These are phyloP conservation scores for Hepsetus odoe DNA, from an alignment of 2,113 vertebrate genomes.

Conservation along the genomic window DNA sequence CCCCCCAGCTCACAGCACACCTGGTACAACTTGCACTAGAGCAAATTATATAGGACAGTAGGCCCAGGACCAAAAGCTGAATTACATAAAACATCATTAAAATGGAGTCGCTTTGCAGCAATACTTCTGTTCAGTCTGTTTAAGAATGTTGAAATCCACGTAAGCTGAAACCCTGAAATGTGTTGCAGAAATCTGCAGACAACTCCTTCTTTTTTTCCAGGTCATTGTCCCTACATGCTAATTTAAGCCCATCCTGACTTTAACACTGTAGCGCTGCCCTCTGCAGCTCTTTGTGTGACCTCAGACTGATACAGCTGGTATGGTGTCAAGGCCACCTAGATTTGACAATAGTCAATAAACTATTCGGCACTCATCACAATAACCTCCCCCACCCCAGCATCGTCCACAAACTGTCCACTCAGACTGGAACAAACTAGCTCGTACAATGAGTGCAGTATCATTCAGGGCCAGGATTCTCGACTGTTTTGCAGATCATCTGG, in stretches of 20 bases:
- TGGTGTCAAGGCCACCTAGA: background rate
- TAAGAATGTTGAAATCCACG: background rate
- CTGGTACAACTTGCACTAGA: no score
- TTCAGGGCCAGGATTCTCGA: background rate
- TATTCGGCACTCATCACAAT: background rate
- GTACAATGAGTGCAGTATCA: background rate
- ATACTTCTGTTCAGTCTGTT: background rate
- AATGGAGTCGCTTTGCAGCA: background rate
- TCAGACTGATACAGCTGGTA: background rate
- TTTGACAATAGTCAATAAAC: constrained; percentile 5
- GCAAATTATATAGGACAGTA: no score
- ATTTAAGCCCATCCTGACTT: background rate
- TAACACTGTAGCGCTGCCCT: background rate
- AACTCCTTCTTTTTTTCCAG: background rate
- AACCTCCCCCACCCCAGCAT: background rate
- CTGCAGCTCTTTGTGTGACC: constrained; percentile 12
- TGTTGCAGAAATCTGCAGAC: background rate
- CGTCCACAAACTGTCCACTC: background rate
- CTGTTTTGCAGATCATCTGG: background rate
- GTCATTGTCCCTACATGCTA: constrained; percentile 1
- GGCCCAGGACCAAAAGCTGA: background rate
- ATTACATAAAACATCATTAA: background rate
- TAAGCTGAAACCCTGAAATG: background rate
- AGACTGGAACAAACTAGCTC: background rate
- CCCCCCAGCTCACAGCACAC: no score